These are phyloP conservation scores for Cyprinodon tularosa DNA, from an alignment of 2,113 vertebrate genomes.

Conservation along the genomic window DNA sequence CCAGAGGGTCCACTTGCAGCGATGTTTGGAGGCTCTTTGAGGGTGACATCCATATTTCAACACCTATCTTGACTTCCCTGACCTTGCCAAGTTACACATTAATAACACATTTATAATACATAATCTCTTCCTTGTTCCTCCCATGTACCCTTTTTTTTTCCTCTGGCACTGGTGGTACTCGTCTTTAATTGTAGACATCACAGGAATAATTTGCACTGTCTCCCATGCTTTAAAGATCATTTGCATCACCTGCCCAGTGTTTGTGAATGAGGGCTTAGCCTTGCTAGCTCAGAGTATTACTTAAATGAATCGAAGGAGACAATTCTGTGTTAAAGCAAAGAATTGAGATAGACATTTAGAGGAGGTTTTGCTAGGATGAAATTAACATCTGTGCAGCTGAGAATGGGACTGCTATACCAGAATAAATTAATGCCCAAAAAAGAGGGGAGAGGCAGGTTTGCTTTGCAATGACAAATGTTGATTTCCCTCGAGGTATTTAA, in stretches of 20 bases:
- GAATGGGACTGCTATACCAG: slow-evolving; percentile 69
- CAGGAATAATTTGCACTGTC: slow-evolving; percentile 76
- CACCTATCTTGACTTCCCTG: slow-evolving; percentile 74
- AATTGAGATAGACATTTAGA: slow-evolving; percentile 78
- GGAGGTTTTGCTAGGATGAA: slow-evolving; percentile 78
- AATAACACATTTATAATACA: slow-evolving; percentile 83
- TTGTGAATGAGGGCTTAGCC: slow-evolving; percentile 51
- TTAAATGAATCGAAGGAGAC: slow-evolving; percentile 75
- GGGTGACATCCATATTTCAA: slow-evolving; percentile 76
- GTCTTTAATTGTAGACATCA: slow-evolving; percentile 78
- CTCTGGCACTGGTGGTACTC: slow-evolving; percentile 58
- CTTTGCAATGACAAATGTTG: slow-evolving; percentile 83
- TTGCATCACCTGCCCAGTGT: slow-evolving; percentile 71
- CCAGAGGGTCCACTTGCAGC: slow-evolving; percentile 73
- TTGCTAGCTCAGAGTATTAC: slow-evolving; percentile 65
- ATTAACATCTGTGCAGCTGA: slow-evolving; percentile 74
- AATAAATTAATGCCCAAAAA: slow-evolving; percentile 76
- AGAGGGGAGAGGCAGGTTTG: slow-evolving; percentile 75
- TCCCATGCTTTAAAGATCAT: slow-evolving; percentile 74
- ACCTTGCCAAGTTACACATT: slow-evolving; percentile 78
- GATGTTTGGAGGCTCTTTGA: slow-evolving; percentile 67
- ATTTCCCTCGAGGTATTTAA: slow-evolving; percentile 85
- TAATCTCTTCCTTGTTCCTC: slow-evolving; percentile 75
- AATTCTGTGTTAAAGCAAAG: slow-evolving; percentile 77
- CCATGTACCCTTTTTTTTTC: slow-evolving; percentile 62